A percentile compares a stretch with the other conserved stretches of the same genome.
Conservation (phyloP, 2,888 invertebrate species). For the Bugulina stolonifera region DNA sequence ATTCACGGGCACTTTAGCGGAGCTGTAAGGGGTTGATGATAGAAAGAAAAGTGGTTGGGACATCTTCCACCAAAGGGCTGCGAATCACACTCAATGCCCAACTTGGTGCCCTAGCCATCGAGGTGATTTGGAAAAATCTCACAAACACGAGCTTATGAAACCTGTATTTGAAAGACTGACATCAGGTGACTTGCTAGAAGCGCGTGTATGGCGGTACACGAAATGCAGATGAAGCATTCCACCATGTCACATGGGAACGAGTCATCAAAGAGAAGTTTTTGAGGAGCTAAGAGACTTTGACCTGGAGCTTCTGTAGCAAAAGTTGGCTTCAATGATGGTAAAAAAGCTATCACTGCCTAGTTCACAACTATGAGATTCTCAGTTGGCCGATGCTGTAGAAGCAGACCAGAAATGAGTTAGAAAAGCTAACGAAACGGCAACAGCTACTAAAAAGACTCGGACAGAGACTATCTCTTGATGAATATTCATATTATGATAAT, state of each 20-base stretch:
- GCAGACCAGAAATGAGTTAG: neutral
- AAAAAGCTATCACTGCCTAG: neutral
- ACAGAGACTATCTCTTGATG: neutral
- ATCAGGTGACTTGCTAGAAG: neutral
- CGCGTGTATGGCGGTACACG: neutral
- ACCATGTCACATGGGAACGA: neutral
- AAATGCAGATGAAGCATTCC: neutral
- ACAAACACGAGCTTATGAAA: neutral
- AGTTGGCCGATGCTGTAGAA: neutral
- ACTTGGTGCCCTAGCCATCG: too few relatives aligned
- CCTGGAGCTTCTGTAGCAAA: neutral
- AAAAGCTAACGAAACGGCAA: neutral
- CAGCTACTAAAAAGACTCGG: neutral
- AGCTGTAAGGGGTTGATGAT: neutral
- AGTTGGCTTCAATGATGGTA: neutral
- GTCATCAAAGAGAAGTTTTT: too few relatives aligned
- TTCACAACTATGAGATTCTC: neutral
- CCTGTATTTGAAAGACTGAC: conserved; percentile 6
- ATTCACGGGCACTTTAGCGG: neutral
- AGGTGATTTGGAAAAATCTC: neutral
- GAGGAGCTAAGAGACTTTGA: neutral
- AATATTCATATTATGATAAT: too few relatives aligned
- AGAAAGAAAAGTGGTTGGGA: neutral
- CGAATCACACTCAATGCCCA: neutral
- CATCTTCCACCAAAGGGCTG: neutral